Evolutionary conservation across 2,888 invertebrate species (phyloP), one percentile per base, ranked within the genome.

Genomic region (Melolontha melolontha): DNA sequence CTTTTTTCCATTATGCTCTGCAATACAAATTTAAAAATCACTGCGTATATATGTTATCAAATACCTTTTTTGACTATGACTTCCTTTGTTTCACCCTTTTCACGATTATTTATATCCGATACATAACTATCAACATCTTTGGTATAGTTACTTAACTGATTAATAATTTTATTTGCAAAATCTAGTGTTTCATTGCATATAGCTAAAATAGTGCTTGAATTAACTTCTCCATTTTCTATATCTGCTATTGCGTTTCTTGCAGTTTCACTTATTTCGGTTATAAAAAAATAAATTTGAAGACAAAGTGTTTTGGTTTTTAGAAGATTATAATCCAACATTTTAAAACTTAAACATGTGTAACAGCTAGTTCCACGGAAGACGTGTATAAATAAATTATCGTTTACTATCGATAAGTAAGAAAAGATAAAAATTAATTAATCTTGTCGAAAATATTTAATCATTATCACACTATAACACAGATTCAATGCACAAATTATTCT

Each of bases 271-370:
- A 16, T 10, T 40, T 40, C 40, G 16, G 40, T 16, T 11, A 54
- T 12, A 40, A 40, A 40, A 5, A 11, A 40, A 16, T 54, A 54
- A 11, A 54, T 40, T 40, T 54, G 39, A 8, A 54, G 54, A 40
- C 54, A 54, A 29, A 40, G 54, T 1, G 40, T 14, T 54, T 54
- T 54, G 54, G 40, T 54, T 16, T 16, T 54, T 54, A 34, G 5
- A 34, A 34, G 34, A 10, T 34, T 34, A 6, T 34, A 34, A 34
- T 34, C 7, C 1, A 34, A 34, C 34, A 34, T 34, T 34, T 34
- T 34, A 5, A 34, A 34, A 8, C 10, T 6, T 2, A 10, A 8
- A 34, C 34, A 34, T 34, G 22, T 22, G 22, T 22, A 22, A 1
- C 4, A 22, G 1, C 1, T 22, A 22, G 22, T 1, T 4, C 22